Base-by-base conservation (phyloP, 64 coral and sea anemone species). In the Stichodactyla helianthus region DNA sequence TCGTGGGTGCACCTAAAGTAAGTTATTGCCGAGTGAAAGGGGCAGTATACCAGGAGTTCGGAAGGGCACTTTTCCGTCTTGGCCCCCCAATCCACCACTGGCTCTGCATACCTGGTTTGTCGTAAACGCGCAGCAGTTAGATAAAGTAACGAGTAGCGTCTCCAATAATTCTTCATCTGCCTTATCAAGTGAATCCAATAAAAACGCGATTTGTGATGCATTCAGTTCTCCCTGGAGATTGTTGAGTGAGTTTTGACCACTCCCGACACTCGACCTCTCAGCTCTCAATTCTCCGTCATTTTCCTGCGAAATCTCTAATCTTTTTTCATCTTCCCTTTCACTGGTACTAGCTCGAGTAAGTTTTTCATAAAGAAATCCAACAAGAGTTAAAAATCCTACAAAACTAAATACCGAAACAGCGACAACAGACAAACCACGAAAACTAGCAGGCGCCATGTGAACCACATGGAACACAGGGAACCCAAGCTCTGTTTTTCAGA, bases 121-220 rank as follows among this genome's bases (percentile, higher is more conserved):
- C 22, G 90, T 91, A 31, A 91, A 91, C 0, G 78, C 90, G 58
- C 84, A 91, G 59, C 77, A 91, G 25, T 87, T 91, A 22, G 54
- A 31, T 81, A 91, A 64, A 8, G 77, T 31, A 35, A 82, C 51
- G 71, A 91, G 90, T 28, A 87, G 50, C 51, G 87, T 87, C 52
- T 87, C 90, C 64, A 91, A 84, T 86, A 50, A 57, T 20, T 2
- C 13, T 17, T 86, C 77, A 7, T 91, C 85, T 59, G 79, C 84
- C 60, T 17, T 70, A 64, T 87, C 90, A 7, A 91, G 35, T n/a
- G 70, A 44, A 28, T 27, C 77, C 50, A 91, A 26, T n/a, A 91
- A 23, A 67, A 10, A 53, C 10, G 31, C 60, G 6, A 91, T 87
- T 26, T 59, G 79, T 1, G 58, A 82, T 25, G 83, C 44, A 51